Conservation (phyloP, 2,797 vertebrate genomes). For the Cacajao melanocephalus region DNA sequence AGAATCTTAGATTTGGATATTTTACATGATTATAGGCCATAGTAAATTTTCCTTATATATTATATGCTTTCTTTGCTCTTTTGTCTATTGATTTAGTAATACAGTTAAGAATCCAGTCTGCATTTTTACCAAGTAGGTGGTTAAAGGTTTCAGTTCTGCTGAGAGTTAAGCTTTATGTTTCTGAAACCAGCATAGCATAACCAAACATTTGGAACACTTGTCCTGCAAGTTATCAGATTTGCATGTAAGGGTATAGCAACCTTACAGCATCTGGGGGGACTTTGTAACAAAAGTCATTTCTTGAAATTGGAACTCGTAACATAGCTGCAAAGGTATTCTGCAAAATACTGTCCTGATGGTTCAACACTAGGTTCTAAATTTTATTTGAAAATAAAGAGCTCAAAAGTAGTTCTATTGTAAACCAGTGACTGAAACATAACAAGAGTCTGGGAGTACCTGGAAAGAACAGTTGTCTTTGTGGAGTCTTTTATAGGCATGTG, state of each 20-base stretch:
- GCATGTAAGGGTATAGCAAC: background rate
- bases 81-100: background rate
- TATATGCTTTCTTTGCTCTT: background rate
- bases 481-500: background rate
- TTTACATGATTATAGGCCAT: background rate
- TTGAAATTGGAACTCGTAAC: constrained; percentile 39
- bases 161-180: constrained; percentile 23
- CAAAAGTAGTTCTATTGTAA: constrained; percentile 2
- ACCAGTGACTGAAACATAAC: background rate
- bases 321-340: constrained; percentile 13
- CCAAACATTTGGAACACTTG: background rate
- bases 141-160: background rate
- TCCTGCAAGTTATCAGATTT: background rate
- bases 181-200: background rate
- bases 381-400: constrained; percentile 1
- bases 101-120: background rate
- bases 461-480: background rate
- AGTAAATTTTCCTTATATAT: background rate
- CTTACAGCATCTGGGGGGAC: background rate
- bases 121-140: constrained; percentile 2
- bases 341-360: background rate
- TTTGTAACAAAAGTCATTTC: background rate
- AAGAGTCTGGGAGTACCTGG: background rate
- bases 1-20: background rate
- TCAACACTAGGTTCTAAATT: background rate